Conservation (phyloP, 2,888 invertebrate genomes). For the Tachina fera region DNA sequence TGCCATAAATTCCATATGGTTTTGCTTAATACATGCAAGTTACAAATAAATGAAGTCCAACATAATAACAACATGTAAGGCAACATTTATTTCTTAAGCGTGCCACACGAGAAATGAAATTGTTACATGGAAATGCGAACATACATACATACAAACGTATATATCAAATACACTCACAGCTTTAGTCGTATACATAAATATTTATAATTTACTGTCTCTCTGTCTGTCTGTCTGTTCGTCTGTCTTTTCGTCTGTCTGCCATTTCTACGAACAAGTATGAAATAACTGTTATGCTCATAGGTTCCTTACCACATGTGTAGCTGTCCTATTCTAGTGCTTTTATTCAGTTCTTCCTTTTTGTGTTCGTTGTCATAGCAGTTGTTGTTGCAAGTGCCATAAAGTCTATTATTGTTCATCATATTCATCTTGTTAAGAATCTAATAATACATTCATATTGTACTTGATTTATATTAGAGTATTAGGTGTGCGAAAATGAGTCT, state of each 20-base stretch:
- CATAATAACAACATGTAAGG: not conserved
- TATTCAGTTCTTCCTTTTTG: not conserved
- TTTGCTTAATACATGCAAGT: slow-evolving; percentile 3
- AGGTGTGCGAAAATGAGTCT: not conserved
- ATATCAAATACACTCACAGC: not conserved
- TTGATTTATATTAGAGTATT: slow-evolving; percentile 9
- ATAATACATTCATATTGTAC: slow-evolving; percentile 64
- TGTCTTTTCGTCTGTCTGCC: not conserved
- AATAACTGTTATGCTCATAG: slow-evolving; percentile 24
- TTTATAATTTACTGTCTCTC: slow-evolving; percentile 26
- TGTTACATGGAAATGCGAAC: slow-evolving; percentile 12
- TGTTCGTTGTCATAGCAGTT: not conserved
- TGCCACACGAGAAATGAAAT: slow-evolving; percentile 49
- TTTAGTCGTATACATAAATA: slow-evolving; percentile 38
- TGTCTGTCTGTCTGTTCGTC: slow-evolving; percentile 13
- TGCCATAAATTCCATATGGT: slow-evolving; percentile 52
- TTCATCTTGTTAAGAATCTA: slow-evolving; percentile 66
- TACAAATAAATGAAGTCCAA: slow-evolving; percentile 12
- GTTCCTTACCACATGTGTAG: not conserved
- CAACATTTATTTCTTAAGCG: slow-evolving; percentile 47
- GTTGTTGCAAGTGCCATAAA: slow-evolving; percentile 61
- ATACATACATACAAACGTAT: not conserved
- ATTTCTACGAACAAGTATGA: slow-evolving; percentile 12
- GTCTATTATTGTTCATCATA: slow-evolving; percentile 62
- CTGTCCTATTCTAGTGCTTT: slow-evolving; percentile 4